Evolutionary conservation across 2,797 vertebrate species (phyloP).

Genomic region (Myotis planiceps): DNA sequence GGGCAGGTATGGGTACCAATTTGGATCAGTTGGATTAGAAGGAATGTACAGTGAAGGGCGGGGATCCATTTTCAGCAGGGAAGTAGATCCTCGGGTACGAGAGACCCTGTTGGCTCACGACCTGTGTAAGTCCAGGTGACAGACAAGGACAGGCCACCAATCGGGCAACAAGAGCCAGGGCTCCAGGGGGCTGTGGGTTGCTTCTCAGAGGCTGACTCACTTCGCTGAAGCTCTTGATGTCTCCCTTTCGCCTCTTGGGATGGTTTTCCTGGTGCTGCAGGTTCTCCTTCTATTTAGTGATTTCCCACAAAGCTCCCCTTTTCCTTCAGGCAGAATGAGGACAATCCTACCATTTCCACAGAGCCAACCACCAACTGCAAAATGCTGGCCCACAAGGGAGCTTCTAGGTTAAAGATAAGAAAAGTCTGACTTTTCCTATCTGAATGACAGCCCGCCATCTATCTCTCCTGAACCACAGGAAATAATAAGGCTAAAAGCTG

Average conservation of each 20-base stretch:
- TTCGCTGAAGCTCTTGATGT: background rate
- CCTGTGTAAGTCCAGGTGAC: background rate
- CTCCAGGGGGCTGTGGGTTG: background rate
- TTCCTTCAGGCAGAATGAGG: background rate
- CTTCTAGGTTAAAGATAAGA: slow-evolving; percentile 22
- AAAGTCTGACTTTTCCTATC: background rate
- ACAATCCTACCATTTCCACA: background rate
- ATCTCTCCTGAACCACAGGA: slow-evolving; percentile 24
- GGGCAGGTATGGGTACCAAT: background rate
- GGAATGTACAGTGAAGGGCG: slow-evolving; percentile 62
- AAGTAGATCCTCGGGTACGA: slow-evolving; percentile 9
- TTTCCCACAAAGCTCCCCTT: background rate
- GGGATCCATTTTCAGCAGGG: slow-evolving; percentile 38
- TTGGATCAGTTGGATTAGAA: background rate
- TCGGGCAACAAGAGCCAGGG: background rate
- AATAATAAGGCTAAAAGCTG: background rate
- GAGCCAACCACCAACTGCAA: slow-evolving; percentile 18
- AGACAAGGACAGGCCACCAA: background rate
- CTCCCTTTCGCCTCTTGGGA: background rate
- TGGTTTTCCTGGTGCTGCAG: background rate
- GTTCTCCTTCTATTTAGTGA: background rate
- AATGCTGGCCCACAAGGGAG: background rate
- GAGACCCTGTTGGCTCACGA: slow-evolving; percentile 40
- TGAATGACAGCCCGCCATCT: slow-evolving; percentile 6
- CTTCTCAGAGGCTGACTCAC: background rate